A percentile compares a stretch with the other conserved stretches of the same genome.
phyloP scores from a whole-genome alignment of 2,113 vertebrate species.

The Pelecanoides urinatrix region DNA sequence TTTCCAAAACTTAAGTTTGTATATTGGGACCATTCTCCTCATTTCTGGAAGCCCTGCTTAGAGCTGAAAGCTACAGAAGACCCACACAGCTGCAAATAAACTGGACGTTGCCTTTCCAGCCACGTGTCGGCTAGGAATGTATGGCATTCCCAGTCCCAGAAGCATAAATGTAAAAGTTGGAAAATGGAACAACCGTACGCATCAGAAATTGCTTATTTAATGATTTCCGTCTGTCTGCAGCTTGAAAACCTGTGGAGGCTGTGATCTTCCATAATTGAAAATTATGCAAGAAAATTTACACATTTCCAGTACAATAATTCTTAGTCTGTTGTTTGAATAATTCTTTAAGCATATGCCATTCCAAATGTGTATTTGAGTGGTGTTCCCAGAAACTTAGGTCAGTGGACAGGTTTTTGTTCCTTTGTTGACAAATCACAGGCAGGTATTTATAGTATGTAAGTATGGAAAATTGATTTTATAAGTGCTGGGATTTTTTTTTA shows the following conservation, averaged over 20 bases:
- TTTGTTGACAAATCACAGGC: not conserved
- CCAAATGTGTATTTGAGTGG: not conserved
- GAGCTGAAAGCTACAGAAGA: not conserved
- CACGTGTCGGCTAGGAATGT: not conserved
- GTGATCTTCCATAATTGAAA: not conserved
- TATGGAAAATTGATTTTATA: not conserved
- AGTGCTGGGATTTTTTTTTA: not conserved
- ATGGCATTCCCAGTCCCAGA: not conserved
- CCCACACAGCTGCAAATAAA: not conserved
- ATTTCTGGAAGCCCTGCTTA: not conserved
- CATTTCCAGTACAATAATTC: not conserved
- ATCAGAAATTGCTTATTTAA: not conserved
- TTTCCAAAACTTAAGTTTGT: not conserved
- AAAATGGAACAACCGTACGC: not conserved
- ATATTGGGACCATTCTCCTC: not conserved
- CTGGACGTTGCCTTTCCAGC: not conserved
- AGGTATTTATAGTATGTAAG: not conserved
- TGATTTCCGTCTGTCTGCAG: not conserved
- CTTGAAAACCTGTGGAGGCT: not conserved
- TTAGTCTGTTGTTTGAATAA: not conserved
- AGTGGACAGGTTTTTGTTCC: not conserved
- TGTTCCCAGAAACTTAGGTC: not conserved
- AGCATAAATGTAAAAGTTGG: not conserved
- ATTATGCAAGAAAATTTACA: not conserved
- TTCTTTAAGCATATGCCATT: not conserved